A percentile compares a stretch with the other conserved stretches of the same genome.
Evolutionary conservation across 2,888 invertebrate genomes (phyloP).

Genomic region (Listrodromus nycthemerus): DNA sequence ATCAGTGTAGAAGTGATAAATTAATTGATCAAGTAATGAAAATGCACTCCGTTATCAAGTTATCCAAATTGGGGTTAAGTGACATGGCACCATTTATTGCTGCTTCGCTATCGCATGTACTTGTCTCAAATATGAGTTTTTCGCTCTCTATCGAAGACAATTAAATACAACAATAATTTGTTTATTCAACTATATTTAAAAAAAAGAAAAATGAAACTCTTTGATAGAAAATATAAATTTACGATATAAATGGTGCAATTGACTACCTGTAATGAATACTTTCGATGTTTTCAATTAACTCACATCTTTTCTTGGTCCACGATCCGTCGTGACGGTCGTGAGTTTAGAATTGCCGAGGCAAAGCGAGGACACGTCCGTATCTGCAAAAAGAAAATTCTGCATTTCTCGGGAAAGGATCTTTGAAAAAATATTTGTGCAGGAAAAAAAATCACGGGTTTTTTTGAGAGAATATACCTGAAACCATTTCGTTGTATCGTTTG

Average conservation of each 20-base stretch:
- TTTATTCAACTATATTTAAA: neutral
- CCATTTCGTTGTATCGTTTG: conserved; percentile 43
- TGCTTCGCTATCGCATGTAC: neutral
- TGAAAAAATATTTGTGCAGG: neutral
- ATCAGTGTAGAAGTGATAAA: no score
- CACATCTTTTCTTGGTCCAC: conserved; percentile 51
- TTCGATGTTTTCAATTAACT: conserved; percentile 8
- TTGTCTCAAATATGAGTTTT: conserved; percentile 13
- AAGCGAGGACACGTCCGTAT: conserved; percentile 69
- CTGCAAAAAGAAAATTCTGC: conserved; percentile 58
- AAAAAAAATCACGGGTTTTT: neutral
- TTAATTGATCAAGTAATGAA: neutral
- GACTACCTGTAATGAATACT: neutral
- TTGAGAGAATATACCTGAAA: conserved; percentile 45
- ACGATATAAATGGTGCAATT: no score
- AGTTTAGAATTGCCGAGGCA: conserved; percentile 65
- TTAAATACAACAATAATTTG: conserved; percentile 14
- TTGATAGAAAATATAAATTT: no score
- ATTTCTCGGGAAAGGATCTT: neutral
- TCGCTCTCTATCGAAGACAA: neutral
- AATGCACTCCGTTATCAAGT: neutral
- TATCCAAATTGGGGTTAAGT: conserved; percentile 45
- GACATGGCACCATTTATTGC: neutral
- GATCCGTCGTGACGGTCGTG: conserved; percentile 57
- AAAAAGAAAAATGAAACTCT: neutral